Evolutionary conservation across 2,888 invertebrate genomes (phyloP), one percentile per base, ranked within the genome.

Genomic region (Ophraella communa): DNA sequence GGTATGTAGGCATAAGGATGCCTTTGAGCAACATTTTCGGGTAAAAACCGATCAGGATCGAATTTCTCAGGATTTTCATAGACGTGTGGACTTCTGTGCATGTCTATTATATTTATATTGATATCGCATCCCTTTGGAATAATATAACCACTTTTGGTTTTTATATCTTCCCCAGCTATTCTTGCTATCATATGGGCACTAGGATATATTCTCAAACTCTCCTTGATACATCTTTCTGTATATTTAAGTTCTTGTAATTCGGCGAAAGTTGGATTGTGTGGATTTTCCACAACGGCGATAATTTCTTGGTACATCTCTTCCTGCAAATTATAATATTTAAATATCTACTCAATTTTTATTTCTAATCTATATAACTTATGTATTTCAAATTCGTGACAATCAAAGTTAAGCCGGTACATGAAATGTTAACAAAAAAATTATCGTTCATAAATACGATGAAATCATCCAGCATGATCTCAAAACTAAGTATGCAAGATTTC

Each of bases 221-320:
- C 74, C 59, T 73, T 73, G 8, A 74, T 65, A 49, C 73, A 74
- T 14, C 72, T 52, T 70, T 90, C 90, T 67, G 89, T 81, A 69
- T 88, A 89, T 55, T 85, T 84, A 85, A 90, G 85, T 53, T 86
- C 84, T 68, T 85, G 79, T 5, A 90, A 79, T 65, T 87, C 86
- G 51, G 85, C 84, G 80, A 86, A 84, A 1, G 83, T 85, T 8
- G 67, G 67, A 0, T 85, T 84, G 35, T 61, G 64, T 0, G 84
- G 82, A 0, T 69, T 62, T 1, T 67, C 72, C 4, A 72, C 39
- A 3, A 72, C 47, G 20, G 66, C 65, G 7, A 60, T 10, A 10
- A 73, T 64, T 69, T 73, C 73, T 47, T 67, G 47, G 14, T 66
- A 64, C 17, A 71, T 59, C 56, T 70, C 67, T 20, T 73, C 66